A percentile compares a stretch with the other conserved stretches of the same genome.
Evolutionary conservation across 2,797 vertebrate species (phyloP).

Genomic region (Malacoctenus gilli): DNA sequence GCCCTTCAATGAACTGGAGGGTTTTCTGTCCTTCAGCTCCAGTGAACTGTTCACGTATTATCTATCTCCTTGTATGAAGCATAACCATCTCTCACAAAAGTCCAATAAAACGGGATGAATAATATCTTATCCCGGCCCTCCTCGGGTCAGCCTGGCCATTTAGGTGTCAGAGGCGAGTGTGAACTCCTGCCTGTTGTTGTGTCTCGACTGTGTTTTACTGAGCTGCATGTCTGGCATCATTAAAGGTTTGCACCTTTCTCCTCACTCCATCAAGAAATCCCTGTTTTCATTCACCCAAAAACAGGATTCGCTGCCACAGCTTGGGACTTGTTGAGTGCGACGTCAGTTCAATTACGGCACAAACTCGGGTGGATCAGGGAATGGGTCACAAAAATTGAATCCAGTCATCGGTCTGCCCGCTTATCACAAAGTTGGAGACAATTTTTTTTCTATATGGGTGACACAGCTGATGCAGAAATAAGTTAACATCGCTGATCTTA

Average conservation of each 20-base stretch:
- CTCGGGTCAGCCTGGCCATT: background rate
- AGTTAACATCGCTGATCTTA: too few species aligned
- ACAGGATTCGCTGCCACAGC: too few species aligned
- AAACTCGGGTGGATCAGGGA: too few species aligned
- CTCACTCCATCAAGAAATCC: background rate
- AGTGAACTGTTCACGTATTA: background rate
- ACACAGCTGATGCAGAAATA: too few species aligned
- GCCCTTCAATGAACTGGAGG: background rate
- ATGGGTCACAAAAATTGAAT: too few species aligned
- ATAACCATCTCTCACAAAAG: background rate
- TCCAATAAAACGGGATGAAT: slow-evolving; percentile 10
- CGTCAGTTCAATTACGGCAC: too few species aligned
- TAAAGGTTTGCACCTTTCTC: background rate
- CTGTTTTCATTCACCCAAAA: background rate
- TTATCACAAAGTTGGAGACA: too few species aligned
- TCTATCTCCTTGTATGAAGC: too few species aligned
- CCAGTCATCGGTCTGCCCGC: too few species aligned
- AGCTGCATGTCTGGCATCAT: background rate
- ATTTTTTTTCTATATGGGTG: too few species aligned
- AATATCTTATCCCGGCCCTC: background rate
- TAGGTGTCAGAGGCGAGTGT: background rate
- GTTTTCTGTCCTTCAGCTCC: slow-evolving; percentile 10
- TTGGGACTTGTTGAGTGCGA: too few species aligned
- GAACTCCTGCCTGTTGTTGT: background rate
- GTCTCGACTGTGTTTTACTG: background rate